Evolutionary conservation across 2,888 invertebrate genomes (phyloP).

Genomic region (Lochmaea capreae): DNA sequence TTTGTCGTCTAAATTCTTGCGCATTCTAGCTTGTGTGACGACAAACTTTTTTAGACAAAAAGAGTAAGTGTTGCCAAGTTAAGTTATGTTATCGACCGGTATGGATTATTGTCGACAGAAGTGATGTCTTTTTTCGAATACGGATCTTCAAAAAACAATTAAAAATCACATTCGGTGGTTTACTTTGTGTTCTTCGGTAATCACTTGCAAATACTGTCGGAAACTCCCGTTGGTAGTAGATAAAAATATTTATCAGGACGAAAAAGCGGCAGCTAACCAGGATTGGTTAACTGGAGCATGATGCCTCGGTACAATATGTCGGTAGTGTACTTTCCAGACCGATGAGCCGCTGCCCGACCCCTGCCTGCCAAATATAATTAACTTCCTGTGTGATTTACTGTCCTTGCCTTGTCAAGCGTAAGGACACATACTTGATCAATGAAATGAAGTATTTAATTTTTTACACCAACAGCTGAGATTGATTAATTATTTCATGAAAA

Average conservation of each 20-base stretch:
- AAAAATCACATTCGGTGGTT: not conserved
- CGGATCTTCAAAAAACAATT: not conserved
- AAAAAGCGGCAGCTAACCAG: slow-evolving; percentile 26
- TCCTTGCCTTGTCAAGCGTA: slow-evolving; percentile 25
- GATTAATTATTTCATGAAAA: not conserved
- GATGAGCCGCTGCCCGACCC: slow-evolving; percentile 46
- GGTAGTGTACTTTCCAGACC: slow-evolving; percentile 50
- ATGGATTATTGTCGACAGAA: no score
- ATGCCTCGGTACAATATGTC: slow-evolving; percentile 52
- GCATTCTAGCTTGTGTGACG: no score
- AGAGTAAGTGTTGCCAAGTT: no score
- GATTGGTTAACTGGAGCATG: slow-evolving; percentile 51
- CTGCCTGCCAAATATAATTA: slow-evolving; percentile 47
- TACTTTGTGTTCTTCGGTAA: not conserved
- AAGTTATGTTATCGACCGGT: no score
- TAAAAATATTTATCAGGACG: slow-evolving; percentile 27
- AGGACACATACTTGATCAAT: not conserved
- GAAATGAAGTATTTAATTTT: not conserved
- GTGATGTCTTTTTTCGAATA: not conserved
- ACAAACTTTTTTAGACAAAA: no score
- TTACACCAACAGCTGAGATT: not conserved
- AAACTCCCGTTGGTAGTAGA: slow-evolving; percentile 21
- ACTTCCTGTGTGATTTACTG: slow-evolving; percentile 37
- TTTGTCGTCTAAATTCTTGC: no score
- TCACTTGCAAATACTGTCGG: not conserved